Percentiles rank a stretch among this genome's conserved stretches.
Evolutionary conservation across 2,113 vertebrate genomes (phyloP).

Genomic region (Corydoras sp.): DNA sequence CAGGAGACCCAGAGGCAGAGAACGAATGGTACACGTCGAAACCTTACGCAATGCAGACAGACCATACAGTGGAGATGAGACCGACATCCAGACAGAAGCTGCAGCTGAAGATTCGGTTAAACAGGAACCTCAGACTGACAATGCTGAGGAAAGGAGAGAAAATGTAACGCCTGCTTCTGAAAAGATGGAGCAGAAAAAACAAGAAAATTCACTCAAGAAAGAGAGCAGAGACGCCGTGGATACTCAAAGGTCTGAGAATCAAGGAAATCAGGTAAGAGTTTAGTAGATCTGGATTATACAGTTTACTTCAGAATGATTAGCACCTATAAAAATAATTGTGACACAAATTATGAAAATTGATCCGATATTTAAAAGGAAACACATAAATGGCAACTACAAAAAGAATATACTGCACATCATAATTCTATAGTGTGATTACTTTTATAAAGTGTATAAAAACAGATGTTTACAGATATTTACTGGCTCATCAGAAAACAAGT

Average conservation of each 20-base stretch:
- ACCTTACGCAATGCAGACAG: slow-evolving; percentile 41
- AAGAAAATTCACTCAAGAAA: neutral
- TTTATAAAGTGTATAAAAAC: too few relatives aligned
- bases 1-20: slow-evolving; percentile 15
- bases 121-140: neutral
- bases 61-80: slow-evolving; percentile 43
- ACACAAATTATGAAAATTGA: too few relatives aligned
- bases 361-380: too few relatives aligned
- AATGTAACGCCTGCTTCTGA: slow-evolving; percentile 1
- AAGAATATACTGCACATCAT: too few relatives aligned
- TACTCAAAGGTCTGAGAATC: neutral
- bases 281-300: neutral
- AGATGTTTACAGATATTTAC: too few relatives aligned
- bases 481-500: too few relatives aligned
- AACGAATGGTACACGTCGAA: slow-evolving; percentile 39
- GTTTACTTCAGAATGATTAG: neutral
- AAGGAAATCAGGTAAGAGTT: slow-evolving; percentile 23
- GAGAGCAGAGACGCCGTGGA: neutral
- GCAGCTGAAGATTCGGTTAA: slow-evolving; percentile 29
- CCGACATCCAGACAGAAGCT: slow-evolving; percentile 5
- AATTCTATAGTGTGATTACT: too few relatives aligned
- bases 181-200: neutral
- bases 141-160: slow-evolving; percentile 7
- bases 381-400: too few relatives aligned
- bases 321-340: too few relatives aligned